Evolutionary conservation across 1,140 invertebrate genomes (phyloP), one percentile per base, ranked within the genome.

Genomic region (Adoxophyes honmai): DNA sequence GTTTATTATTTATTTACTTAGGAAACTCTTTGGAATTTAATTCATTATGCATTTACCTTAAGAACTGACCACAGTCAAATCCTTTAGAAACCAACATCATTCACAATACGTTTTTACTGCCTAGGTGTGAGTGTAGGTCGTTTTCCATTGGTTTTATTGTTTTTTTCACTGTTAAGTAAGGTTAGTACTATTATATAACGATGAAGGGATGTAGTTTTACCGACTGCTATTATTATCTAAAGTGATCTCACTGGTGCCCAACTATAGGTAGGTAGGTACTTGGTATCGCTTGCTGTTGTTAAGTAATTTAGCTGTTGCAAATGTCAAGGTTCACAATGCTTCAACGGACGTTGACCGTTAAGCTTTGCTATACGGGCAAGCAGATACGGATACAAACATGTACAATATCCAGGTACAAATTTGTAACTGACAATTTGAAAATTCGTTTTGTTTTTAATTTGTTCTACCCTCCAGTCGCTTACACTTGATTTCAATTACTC

Each of bases 261-360:
- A 28, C 21, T 28, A 28, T 28, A 28, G 21, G 2, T 28, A n/a
- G 1, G 4, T 44, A 21, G 9, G 16, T 33, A 21, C 14, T 15
- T 44, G 9, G 4, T 21, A 48, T 21, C 42, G 18, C 21, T 48
- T 11, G 11, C 10, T 48, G 18, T 28, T 21, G 42, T 48, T 48
- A 18, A 21, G 42, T 18, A 48, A 48, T 48, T 48, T 48, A 48
- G 28, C 42, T 18, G 52, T 63, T 48, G 52, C 11, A 59, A 68
- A 73, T 73, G 64, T 57, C 64, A 61, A 54, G 60, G 69, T 64
- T 68, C 68, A 61, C 42, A 37, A 63, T 57, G 48, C 36, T 52
- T 37, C 33, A 44, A 15, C 58, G 70, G 52, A 52, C 67, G 62
- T 63, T 65, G 70, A 73, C 70, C 67, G 66, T 55, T 57, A 57